Evolutionary conservation across 2,888 invertebrate species (phyloP).

Genomic region (Chironomus riparius): DNA sequence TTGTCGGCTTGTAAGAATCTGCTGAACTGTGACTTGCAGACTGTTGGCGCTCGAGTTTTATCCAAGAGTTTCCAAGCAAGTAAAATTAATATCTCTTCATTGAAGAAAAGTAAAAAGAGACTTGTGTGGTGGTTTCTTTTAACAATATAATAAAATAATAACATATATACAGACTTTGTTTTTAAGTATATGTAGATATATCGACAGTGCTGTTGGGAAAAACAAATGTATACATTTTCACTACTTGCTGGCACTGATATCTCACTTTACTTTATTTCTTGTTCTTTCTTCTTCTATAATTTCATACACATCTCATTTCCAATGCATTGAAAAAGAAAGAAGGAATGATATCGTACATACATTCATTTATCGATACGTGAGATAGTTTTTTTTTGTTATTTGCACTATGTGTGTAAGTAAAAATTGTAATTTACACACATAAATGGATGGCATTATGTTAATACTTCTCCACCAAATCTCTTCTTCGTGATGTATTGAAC

Average conservation of each 20-base stretch:
- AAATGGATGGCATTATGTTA: not conserved
- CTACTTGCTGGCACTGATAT: not conserved
- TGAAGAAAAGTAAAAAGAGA: not conserved
- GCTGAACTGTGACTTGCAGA: slow-evolving; percentile 44
- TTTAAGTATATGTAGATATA: not conserved
- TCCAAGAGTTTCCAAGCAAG: slow-evolving; percentile 32
- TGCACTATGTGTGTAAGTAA: not conserved
- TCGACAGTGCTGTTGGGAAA: not conserved
- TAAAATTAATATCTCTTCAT: not conserved
- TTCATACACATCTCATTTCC: not conserved
- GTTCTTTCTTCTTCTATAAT: not conserved
- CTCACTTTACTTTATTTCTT: not conserved
- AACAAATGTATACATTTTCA: slow-evolving; percentile 12
- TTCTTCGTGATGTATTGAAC: not conserved
- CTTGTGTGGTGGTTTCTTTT: slow-evolving; percentile 20
- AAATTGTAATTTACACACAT: not conserved
- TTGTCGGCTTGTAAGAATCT: slow-evolving; percentile 42
- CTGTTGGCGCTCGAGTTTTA: slow-evolving; percentile 43
- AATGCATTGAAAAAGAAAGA: not conserved
- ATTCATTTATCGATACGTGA: not conserved
- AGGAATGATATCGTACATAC: not conserved
- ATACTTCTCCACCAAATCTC: not conserved
- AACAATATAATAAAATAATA: not conserved
- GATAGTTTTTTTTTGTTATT: not conserved
- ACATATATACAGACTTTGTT: not conserved